A percentile compares a stretch with the other conserved stretches of the same genome.
Evolutionary conservation across 2,113 vertebrate species (phyloP).

Genomic region (Platichthys stellatus): DNA sequence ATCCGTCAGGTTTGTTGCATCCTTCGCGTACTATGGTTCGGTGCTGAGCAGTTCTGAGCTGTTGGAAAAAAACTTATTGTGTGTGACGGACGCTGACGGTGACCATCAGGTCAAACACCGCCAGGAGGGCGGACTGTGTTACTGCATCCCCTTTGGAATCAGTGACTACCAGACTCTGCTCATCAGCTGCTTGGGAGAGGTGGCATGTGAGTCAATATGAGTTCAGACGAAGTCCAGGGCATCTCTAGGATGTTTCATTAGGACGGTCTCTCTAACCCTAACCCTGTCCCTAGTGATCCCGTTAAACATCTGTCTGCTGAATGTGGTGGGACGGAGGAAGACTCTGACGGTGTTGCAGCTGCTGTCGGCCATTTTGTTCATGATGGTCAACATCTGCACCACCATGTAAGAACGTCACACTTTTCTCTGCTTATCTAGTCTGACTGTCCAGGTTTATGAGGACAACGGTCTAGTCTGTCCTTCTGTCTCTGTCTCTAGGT

Average conservation of each 20-base stretch:
- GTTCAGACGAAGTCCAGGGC: too few relatives aligned
- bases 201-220: constrained; percentile 81
- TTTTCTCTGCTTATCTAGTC: neutral
- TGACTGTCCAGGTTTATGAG: neutral
- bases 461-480: neutral
- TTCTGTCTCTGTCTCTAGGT: constrained; percentile 66
- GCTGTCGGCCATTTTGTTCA: constrained; percentile 87
- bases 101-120: constrained; percentile 58
- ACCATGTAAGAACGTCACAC: constrained; percentile 84
- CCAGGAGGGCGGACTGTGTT: constrained; percentile 80
- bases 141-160: constrained; percentile 85
- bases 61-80: constrained; percentile 89
- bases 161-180: constrained; percentile 91
- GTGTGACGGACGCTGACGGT: constrained; percentile 56
- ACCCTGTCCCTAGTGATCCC: constrained; percentile 85
- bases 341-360: constrained; percentile 88
- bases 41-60: constrained; percentile 92
- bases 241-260: too few relatives aligned
- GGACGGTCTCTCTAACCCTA: neutral
- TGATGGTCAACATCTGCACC: constrained; percentile 91
- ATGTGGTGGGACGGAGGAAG: constrained; percentile 86
- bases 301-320: constrained; percentile 89
- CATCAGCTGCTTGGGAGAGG: constrained; percentile 92
- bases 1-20: constrained; percentile 89
- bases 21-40: constrained; percentile 91